Evolutionary conservation across 2,113 vertebrate genomes (phyloP), one percentile per base, ranked within the genome.

Genomic region (Phoenicopterus ruber): DNA sequence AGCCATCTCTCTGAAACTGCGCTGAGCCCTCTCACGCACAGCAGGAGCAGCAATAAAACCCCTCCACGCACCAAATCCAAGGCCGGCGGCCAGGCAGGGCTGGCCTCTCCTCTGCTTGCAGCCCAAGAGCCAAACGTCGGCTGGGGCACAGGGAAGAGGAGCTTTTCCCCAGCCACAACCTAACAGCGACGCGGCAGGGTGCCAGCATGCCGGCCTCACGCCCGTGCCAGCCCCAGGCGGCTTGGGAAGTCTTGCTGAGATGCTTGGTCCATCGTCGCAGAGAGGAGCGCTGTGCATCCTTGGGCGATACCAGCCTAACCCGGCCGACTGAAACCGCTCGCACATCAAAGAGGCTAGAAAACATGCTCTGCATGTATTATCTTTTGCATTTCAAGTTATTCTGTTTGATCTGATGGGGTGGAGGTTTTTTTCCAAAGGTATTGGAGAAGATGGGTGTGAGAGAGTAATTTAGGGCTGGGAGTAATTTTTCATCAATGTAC

Each of bases 401-500:
- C 70, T 46, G n/a, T 91, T 94, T 88, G 91, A 78, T 93, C 93
- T 88, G 58, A 34, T 80, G 42, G 54, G 58, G 32, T 15, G 38
- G 89, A 92, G 42, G 6, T 32, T 80, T 86, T 93, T 72, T 76
- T 69, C 65, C 44, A 77, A 91, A 95, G 86, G 80, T 95, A 89
- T 36, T 65, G 59, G 42, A 86, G 77, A 88, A 90, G 58, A 93
- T 73, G 92, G 71, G 86, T 94, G 55, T 62, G 50, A 82, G 55
- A 94, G 81, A 93, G 74, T 90, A 88, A 96, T 93, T 93, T 82
- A 54, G 82, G 82, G 50, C 47, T 86, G 67, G 65, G 50, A 82
- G 82, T 95, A 85, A 90, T 95, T 97, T 97, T 97, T 96, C 91
- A 93, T 91, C 82, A 94, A 59, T 81, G 66, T 95, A 93, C 93